Conservation (phyloP, 2,888 invertebrate species). For the Cetonia aurata region DNA sequence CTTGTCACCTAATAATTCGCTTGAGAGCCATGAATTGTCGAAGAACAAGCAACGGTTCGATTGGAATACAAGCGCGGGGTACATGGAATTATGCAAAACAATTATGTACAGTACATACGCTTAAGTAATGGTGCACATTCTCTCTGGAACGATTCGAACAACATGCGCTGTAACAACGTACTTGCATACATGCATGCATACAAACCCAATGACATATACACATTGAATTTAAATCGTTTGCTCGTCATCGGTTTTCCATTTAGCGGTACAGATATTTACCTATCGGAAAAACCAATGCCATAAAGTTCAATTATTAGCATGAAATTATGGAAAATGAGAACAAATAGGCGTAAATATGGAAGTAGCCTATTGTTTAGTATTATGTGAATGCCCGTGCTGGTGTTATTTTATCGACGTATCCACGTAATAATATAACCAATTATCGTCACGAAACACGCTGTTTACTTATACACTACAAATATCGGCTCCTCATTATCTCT, state of each 20-base stretch:
- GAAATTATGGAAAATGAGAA: constrained; percentile 44
- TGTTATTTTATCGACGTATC: constrained; percentile 60
- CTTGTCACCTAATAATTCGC: constrained; percentile 26
- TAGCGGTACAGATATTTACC: background rate
- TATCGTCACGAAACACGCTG: constrained; percentile 60
- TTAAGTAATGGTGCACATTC: constrained; percentile 11
- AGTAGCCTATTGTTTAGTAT: constrained; percentile 41
- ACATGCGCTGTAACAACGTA: background rate
- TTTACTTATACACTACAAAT: constrained; percentile 60
- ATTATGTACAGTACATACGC: constrained; percentile 5
- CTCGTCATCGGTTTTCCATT: constrained; percentile 31
- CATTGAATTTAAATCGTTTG: constrained; percentile 15
- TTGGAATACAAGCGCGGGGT: background rate
- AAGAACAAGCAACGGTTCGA: constrained; percentile 16
- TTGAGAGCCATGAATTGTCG: constrained; percentile 20
- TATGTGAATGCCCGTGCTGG: constrained; percentile 50
- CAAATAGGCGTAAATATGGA: constrained; percentile 42
- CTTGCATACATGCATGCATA: too few species aligned
- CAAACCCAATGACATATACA: background rate
- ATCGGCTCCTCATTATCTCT: constrained; percentile 57
- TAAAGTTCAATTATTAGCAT: constrained; percentile 44
- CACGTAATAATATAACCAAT: constrained; percentile 59
- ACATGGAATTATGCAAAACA: constrained; percentile 16
- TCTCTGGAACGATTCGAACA: constrained; percentile 8
- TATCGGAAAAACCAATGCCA: constrained; percentile 17